Evolutionary conservation across 1,140 invertebrate species (phyloP).

Genomic region (Aphis craccivora): DNA sequence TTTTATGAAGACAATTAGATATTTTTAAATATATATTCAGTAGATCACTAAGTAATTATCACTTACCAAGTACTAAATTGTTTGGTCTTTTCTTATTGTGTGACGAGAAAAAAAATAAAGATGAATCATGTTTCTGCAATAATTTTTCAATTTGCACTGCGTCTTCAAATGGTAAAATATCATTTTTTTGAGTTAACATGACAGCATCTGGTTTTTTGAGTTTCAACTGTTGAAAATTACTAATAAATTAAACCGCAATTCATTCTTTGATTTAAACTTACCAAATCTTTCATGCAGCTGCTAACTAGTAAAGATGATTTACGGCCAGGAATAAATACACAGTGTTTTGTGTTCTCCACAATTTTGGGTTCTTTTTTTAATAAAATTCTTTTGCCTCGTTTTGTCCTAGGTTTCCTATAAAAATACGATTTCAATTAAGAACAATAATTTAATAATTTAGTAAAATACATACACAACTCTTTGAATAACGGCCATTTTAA

Average conservation of each 20-base stretch:
- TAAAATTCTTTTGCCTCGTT: slow-evolving; percentile 85
- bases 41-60: slow-evolving; percentile 4
- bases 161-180: slow-evolving; percentile 88
- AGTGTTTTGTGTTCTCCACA: slow-evolving; percentile 86
- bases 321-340: slow-evolving; percentile 84
- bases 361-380: slow-evolving; percentile 85
- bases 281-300: slow-evolving; percentile 85
- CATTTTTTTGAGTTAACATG: slow-evolving; percentile 81
- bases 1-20: too few species aligned
- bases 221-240: slow-evolving; percentile 68
- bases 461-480: slow-evolving; percentile 65
- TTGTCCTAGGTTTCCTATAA: slow-evolving; percentile 74
- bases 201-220: slow-evolving; percentile 86
- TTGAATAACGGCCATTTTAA: slow-evolving; percentile 63
- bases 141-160: slow-evolving; percentile 82
- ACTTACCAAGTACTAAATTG: slow-evolving; percentile 84
- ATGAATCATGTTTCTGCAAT: slow-evolving; percentile 84
- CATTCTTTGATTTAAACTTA: slow-evolving; percentile 64
- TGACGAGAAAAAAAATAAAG: slow-evolving; percentile 89
- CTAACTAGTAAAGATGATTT: slow-evolving; percentile 81
- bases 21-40: too few species aligned
- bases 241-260: slow-evolving; percentile 31
- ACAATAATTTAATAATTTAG: neutral
- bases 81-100: slow-evolving; percentile 94
- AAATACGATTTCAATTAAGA: slow-evolving; percentile 19